Evolutionary conservation across 2,113 vertebrate genomes (phyloP), one percentile per base, ranked within the genome.

Genomic region (Eptesicus fuscus): DNA sequence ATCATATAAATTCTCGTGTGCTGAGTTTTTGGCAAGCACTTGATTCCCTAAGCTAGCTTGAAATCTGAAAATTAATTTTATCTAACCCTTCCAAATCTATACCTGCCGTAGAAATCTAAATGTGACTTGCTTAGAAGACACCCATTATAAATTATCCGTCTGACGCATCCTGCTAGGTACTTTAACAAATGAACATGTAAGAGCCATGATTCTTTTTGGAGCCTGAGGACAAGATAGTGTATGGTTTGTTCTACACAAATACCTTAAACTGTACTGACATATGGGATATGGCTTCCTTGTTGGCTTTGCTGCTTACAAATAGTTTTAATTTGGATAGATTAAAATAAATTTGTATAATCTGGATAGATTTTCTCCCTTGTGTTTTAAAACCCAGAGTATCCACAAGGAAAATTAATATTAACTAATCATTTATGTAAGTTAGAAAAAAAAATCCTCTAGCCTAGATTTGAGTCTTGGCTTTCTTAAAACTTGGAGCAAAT

Each of bases 401-500:
- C 56, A 56, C 5, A 37, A 67, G 69, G 73, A 32, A 42, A 35
- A 37, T 65, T 84, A 77, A 71, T 65, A 82, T 70, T 84, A 94
- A 53, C 40, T 42, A 79, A 69, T 20, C 13, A 63, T 51, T 65
- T 80, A 61, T 20, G 13, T 35, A 61, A 18, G 35, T 85, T 83
- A 90, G 47, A 88, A 87, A 49, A 51, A 83, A 61, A 20, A 69
- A 11, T 59, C 28, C 63, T 90, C 61, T 82, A 83, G 47, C 3
- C 4, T 88, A n/a, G 35, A 63, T 85, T 91, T 83, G 37, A 88
- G 25, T 94, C 88, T 78, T 76, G 61, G 70, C 53, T 89, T 92
- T 82, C 37, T 9, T 82, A 80, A 73, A 89, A 63, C 51, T 85
- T 49, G 49, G 35, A 13, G 20, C 59, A 59, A 71, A 79, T 37